Evolutionary conservation across 2,113 vertebrate genomes (phyloP), one percentile per base, ranked within the genome.

Genomic region (Myiozetetes cayanensis): DNA sequence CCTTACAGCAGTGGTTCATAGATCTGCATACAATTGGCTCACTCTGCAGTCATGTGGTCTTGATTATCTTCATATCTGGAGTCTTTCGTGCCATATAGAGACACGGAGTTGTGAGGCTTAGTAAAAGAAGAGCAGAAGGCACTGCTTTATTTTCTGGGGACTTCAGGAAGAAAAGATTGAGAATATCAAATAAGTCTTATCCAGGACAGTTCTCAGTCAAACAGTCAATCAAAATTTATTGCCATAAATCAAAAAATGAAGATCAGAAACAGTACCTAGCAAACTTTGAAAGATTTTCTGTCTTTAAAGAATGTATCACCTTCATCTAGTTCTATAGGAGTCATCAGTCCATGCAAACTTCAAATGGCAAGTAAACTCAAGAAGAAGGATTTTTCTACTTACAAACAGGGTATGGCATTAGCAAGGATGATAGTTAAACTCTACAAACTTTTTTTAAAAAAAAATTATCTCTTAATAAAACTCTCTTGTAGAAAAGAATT

Each of bases 21-120:
- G 98, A 98, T 98, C 98, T 58, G 41, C 87, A 24, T 52, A 85
- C 96, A 98, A 98, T 98, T 98, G 98, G 98, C 96, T 97, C 90
- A 80, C 97, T 97, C 97, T 95, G 94, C 76, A 89, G 97, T 98
- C 98, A 97, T 94, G 95, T 98, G 98, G 97, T 96, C 96, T 96
- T 98, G 96, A 97, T 98, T 98, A 96, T 98, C 96, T 98, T 98
- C 98, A 98, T 94, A 96, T 95, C 59, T 88, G 73, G 67, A 94
- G 70, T 5, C 70, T 94, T 94, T 96, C 59, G 70, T 80, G 82
- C 31, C 61, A 6, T 68, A 47, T 19, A 94, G 71, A 89, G 68
- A 75, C 79, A 80, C 28, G 19, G 70, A 66, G 72, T 84, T 49
- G 35, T 84, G 84, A 95, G 52, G 46, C 31, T 84, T 75, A 59